Conservation (phyloP, 1,140 invertebrate genomes). For the Trichonephila clavata region DNA sequence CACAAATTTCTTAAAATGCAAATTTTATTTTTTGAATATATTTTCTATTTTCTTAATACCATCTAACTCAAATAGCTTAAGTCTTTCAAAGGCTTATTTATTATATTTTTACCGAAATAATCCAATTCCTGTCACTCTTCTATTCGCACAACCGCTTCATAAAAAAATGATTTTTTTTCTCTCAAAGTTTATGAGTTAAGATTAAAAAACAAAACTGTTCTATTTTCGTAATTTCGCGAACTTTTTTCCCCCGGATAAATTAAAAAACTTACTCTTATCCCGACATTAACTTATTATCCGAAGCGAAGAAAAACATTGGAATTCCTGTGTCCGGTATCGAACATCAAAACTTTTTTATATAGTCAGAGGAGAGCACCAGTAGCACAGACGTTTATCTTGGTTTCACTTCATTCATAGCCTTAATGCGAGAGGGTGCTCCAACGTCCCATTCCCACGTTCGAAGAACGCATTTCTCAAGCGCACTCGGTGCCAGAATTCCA, state of each 20-base stretch:
- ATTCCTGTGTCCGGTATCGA: neutral
- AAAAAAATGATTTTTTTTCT: no score
- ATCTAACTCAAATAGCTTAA: no score
- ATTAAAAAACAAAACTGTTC: no score
- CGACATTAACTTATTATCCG: neutral
- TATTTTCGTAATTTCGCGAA: neutral
- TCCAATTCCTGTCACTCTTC: no score
- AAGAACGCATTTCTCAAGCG: neutral
- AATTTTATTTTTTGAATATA: no score
- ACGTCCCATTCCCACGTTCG: conserved; percentile 10
- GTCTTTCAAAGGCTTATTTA: no score
- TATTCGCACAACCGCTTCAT: no score
- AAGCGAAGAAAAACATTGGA: neutral
- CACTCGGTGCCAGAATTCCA: neutral
- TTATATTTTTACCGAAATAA: no score
- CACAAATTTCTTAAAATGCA: no score
- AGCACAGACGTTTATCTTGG: neutral
- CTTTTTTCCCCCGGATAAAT: neutral
- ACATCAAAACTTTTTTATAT: neutral
- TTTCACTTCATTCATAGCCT: neutral
- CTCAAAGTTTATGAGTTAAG: no score
- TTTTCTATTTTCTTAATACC: no score
- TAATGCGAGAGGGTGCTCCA: neutral
- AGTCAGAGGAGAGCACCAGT: neutral
- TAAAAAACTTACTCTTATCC: neutral